Base-by-base conservation (phyloP, 1,140 invertebrate genomes). In the Tetramorium parvispinum region DNA sequence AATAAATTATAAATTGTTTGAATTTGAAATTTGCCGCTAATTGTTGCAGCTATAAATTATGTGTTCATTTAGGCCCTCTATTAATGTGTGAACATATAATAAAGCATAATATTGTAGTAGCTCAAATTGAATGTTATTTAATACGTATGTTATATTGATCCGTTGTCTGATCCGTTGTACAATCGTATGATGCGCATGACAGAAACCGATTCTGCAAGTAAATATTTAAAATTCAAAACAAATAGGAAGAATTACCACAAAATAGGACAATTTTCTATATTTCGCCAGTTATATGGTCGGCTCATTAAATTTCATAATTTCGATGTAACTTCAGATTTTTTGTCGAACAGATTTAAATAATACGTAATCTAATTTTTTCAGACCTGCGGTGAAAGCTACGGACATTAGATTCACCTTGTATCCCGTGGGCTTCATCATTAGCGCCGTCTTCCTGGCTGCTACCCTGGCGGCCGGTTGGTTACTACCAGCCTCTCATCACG, bases 401-500 rank as follows among this genome's bases (percentile, higher is more conserved):
- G 96, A 97, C 91, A 92, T 97, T 32, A 94, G 96, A 18, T 97
- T 97, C 91, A 96, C 96, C 0, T 94, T 98, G 46, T 97, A 98
- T 91, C 97, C 97, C 55, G 96, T 97, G n/a, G 97, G 97, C 59
- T 95, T 98, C 89, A 96, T 97, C 73, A 96, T 98, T 81, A 97
- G 97, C 81, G 97, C 97, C 3, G 96, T 97, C 70, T 98, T 98
- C 94, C 94, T 98, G 93, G 96, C 97, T 16, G 97, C 97, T 3
- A 98, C 97, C 43, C 94, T 98, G 89, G 97, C 96, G 4, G 96
- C 97, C 2, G 97, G 97, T 8, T 97, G 97, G 91, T 95, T 98
- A 87, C 94, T 98, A 91, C 97, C 97, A 40, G 96, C 97, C 21
- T 97, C 97, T 79, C 97, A 98, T 95, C 97, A 98, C 96, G 97